Evolutionary conservation across 2,797 vertebrate species (phyloP).

Genomic region (Chiroxiphia lanceolata): DNA sequence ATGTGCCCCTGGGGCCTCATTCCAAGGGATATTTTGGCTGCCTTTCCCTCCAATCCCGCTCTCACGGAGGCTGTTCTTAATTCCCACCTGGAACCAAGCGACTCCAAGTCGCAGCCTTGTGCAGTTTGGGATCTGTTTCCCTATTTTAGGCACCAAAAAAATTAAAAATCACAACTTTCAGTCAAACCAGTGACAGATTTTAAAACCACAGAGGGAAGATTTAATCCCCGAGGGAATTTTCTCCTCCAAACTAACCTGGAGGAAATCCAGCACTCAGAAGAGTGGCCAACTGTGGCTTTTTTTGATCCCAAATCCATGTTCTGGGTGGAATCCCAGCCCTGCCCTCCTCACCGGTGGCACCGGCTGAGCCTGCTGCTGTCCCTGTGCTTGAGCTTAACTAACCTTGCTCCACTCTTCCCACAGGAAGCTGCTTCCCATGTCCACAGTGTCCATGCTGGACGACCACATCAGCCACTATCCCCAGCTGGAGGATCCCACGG

Average conservation of each 20-base stretch:
- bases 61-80: accelerated
- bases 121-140: neutral
- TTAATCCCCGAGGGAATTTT: neutral
- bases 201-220: neutral
- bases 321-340: neutral
- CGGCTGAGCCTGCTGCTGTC: accelerated
- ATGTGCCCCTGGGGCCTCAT: accelerated
- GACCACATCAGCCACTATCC: constrained; percentile 97
- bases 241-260: neutral
- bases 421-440: constrained; percentile 86
- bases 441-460: constrained; percentile 88
- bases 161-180: neutral
- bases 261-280: neutral
- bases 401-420: neutral
- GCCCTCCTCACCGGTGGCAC: neutral
- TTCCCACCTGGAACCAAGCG: neutral
- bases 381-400: neutral
- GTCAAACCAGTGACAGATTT: neutral
- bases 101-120: neutral
- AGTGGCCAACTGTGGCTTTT: neutral
- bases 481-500: constrained; percentile 93
- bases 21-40: neutral
- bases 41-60: neutral
- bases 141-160: neutral
- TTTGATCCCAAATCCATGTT: neutral